Conservation (phyloP, 1,140 invertebrate species). For the Harpegnathos saltator region DNA sequence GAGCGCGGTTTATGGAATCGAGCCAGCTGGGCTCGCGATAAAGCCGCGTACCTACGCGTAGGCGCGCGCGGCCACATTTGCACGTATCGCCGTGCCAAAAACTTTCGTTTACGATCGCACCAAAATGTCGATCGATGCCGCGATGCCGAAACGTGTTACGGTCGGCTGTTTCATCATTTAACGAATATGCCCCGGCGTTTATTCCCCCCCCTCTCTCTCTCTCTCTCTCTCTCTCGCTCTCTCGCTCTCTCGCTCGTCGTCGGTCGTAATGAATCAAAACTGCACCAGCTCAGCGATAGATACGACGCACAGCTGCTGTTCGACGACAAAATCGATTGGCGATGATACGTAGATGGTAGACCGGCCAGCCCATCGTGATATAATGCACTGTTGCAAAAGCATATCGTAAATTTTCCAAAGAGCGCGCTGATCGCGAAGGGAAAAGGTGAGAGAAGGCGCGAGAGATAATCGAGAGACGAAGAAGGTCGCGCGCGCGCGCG, state of each 20-base stretch:
- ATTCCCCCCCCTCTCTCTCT: no score
- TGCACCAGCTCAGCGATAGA: no score
- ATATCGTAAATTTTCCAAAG: not conserved
- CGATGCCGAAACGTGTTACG: slow-evolving; percentile 48
- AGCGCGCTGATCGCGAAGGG: no score
- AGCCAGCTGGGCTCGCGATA: slow-evolving; percentile 70
- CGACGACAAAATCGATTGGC: no score
- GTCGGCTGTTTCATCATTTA: slow-evolving; percentile 32
- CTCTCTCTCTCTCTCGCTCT: no score
- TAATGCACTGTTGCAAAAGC: no score
- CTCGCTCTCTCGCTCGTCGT: not conserved
- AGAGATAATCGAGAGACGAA: not conserved
- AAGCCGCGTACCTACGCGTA: slow-evolving; percentile 40
- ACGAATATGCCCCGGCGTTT: not conserved
- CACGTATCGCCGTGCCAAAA: slow-evolving; percentile 40
- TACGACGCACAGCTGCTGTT: no score
- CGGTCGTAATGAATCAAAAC: not conserved
- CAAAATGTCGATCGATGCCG: slow-evolving; percentile 49
- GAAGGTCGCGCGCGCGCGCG: not conserved
- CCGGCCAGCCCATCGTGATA: no score
- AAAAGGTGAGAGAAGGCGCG: not conserved
- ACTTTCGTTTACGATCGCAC: slow-evolving; percentile 52
- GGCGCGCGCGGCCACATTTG: not conserved
- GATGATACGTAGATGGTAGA: no score
- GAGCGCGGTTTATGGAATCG: slow-evolving; percentile 66